Base-by-base conservation (phyloP, 2,888 invertebrate genomes). In the Conops quadrifasciatus region DNA sequence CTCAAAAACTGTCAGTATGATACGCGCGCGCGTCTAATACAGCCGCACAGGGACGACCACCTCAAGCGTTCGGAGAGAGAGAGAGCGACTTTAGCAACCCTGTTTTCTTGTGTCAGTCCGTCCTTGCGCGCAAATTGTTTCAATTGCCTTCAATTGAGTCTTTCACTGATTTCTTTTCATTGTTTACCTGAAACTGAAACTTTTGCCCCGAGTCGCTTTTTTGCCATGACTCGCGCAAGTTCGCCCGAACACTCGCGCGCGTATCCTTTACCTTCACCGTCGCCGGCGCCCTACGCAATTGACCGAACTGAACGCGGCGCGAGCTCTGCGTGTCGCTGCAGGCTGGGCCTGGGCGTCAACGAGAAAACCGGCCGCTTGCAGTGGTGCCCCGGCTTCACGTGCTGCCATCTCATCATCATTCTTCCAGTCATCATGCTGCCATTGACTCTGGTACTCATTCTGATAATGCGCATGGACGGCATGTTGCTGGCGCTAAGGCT, bases 321-420 rank as follows among this genome's bases (percentile, higher is more conserved):
- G 19, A 21, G 36, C 36, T 7, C 45, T 21, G 72, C 72, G 11
- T 67, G 59, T 16, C 74, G 75, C 16, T 72, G 77, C 16, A 77
- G 73, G 58, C 70, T 83, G 51, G 81, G 82, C 1, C 77, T 86
- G 71, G 85, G 86, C 21, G 82, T 86, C 13, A 85, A 86, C 72
- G 76, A 79, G 72, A 81, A 80, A 58, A 86, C 84, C 21, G 85
- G 85, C 49, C 85, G 85, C 9, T 76, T 86, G 47, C 86, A 86
- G 75, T 86, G 85, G 85, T 86, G 85, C 80, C 85, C 86, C n/a
- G 85, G 84, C 58, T 77, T 83, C 75, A 84, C 83, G 21, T 85
- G 84, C 73, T 84, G 83, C 74, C 84, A 84, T 80, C 74, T 85
- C 74, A 75, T 85, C n/a, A 78, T 85, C 72, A 76, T 86, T 71